Evolutionary conservation across 2,113 vertebrate species (phyloP).

Genomic region (Carettochelys insculpta): DNA sequence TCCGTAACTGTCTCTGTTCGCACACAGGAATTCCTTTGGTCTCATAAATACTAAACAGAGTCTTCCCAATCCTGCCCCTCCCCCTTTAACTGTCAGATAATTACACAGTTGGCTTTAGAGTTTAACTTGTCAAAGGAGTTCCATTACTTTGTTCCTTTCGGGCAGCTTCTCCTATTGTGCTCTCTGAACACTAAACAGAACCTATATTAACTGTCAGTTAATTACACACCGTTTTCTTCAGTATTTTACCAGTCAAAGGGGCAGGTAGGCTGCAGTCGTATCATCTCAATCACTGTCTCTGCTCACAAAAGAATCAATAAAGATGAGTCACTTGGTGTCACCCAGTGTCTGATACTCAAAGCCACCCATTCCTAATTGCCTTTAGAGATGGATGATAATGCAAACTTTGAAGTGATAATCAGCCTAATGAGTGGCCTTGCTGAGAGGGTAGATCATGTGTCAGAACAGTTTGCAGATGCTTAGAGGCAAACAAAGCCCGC

Average conservation of each 20-base stretch:
- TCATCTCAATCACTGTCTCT: conserved; percentile 89
- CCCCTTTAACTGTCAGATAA: conserved; percentile 76
- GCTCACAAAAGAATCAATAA: conserved; percentile 87
- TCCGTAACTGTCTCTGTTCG: conserved; percentile 63
- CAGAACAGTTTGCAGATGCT: conserved; percentile 81
- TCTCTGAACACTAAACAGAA: conserved; percentile 86
- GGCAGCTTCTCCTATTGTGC: conserved; percentile 80
- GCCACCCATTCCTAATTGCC: conserved; percentile 93
- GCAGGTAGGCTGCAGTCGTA: conserved; percentile 80
- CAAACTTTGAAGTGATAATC: conserved; percentile 92
- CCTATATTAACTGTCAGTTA: conserved; percentile 92
- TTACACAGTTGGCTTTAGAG: conserved; percentile 82
- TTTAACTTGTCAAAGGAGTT: conserved; percentile 82
- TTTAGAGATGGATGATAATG: conserved; percentile 91
- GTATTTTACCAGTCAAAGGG: conserved; percentile 91
- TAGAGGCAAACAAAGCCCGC: conserved; percentile 77
- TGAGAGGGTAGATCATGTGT: conserved; percentile 78
- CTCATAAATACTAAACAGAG: conserved; percentile 62
- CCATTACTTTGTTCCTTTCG: conserved; percentile 80
- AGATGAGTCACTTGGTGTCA: conserved; percentile 89
- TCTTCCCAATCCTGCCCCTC: conserved; percentile 11
- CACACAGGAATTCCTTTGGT: conserved; percentile 73
- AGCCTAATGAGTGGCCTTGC: conserved; percentile 86
- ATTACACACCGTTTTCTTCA: conserved; percentile 90
- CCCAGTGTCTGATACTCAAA: conserved; percentile 87